Evolutionary conservation across 2,888 invertebrate genomes (phyloP).

Genomic region (Caenorhabditis sp.): DNA sequence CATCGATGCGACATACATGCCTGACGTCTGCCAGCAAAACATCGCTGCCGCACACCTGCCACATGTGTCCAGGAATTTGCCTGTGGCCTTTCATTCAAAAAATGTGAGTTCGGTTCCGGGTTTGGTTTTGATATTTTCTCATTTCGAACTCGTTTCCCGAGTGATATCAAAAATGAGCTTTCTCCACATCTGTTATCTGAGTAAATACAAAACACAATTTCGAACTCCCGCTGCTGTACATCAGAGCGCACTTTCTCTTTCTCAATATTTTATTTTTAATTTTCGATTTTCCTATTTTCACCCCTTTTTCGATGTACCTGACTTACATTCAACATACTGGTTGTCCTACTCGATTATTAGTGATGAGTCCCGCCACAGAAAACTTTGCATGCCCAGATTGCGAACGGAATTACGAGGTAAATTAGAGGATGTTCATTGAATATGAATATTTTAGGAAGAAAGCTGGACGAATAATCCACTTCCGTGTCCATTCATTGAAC

Average conservation of each 20-base stretch:
- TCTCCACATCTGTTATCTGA: too few species aligned
- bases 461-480: constrained; percentile 25
- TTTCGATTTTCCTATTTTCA: neutral
- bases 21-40: too few species aligned
- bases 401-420: neutral
- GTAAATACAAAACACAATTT: neutral
- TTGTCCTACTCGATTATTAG: constrained; percentile 1
- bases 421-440: neutral
- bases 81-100: too few species aligned
- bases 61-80: too few species aligned
- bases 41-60: too few species aligned
- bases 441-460: constrained; percentile 1
- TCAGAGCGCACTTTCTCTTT: neutral
- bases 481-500: constrained; percentile 36
- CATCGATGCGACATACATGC: too few species aligned
- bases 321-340: constrained; percentile 7
- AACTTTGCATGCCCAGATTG: constrained; percentile 5
- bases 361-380: neutral
- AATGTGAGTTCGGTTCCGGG: too few species aligned
- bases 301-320: neutral
- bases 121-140: too few species aligned
- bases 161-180: too few species aligned
- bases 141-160: too few species aligned
- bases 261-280: neutral
- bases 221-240: neutral